phyloP scores from a whole-genome alignment of 2,113 vertebrate species.

The Cepphus grylle region DNA sequence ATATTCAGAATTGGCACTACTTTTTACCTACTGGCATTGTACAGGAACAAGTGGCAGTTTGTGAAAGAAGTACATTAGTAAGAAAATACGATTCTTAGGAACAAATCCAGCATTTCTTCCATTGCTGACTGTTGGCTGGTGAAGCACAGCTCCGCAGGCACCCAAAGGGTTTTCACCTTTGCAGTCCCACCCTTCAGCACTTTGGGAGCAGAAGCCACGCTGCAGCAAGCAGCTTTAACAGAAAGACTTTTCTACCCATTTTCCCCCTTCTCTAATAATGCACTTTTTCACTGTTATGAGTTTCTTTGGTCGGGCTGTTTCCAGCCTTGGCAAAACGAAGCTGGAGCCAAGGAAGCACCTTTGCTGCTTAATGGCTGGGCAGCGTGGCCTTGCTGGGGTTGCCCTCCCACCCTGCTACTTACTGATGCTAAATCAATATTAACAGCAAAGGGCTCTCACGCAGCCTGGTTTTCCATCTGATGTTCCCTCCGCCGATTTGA shows the following conservation, averaged over 20 bases:
- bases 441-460: not conserved
- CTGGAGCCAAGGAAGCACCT: not conserved
- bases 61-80: not conserved
- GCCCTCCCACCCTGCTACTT: not conserved
- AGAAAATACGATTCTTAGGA: not conserved
- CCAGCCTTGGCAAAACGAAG: not conserved
- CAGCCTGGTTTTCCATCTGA: not conserved
- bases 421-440: not conserved
- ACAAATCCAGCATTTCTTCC: not conserved
- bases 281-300: not conserved
- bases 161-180: not conserved
- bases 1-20: not conserved
- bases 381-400: not conserved
- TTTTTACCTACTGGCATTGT: not conserved
- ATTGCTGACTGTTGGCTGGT: not conserved
- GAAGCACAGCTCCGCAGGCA: not conserved
- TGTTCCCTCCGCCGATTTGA: not conserved
- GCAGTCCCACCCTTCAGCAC: rapidly evolving
- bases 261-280: not conserved
- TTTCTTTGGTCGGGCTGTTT: not conserved
- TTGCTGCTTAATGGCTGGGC: not conserved
- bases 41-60: not conserved
- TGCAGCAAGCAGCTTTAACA: not conserved
- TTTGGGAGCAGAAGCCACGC: not conserved
- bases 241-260: not conserved